Evolutionary conservation across 2,113 vertebrate genomes (phyloP).

Genomic region (Tychaedon coryphoeus): DNA sequence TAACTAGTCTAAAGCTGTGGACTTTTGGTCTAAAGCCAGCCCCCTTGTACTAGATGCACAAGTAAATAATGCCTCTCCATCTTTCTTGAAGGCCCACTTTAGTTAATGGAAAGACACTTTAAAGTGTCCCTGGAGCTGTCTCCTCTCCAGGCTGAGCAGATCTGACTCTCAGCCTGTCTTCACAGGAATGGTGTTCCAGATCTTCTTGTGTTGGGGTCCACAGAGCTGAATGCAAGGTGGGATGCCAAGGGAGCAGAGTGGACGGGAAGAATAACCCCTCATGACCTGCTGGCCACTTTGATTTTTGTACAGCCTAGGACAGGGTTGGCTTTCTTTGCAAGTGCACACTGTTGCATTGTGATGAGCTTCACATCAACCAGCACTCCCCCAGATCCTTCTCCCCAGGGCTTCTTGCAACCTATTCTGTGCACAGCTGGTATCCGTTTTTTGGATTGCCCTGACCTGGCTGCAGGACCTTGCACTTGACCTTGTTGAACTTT

Average conservation of each 20-base stretch:
- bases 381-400: not conserved
- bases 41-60: not conserved
- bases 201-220: not conserved
- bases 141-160: not conserved
- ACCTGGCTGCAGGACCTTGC: not conserved
- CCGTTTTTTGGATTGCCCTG: not conserved
- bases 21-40: not conserved
- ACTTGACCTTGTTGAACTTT: not conserved
- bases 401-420: not conserved
- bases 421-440: not conserved
- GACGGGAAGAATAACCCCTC: not conserved
- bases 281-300: not conserved
- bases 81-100: not conserved
- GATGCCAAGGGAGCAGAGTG: not conserved
- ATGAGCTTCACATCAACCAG: not conserved
- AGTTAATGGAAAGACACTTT: not conserved
- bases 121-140: not conserved
- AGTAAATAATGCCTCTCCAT: not conserved
- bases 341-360: not conserved
- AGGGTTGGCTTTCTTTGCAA: not conserved
- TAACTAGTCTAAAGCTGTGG: not conserved
- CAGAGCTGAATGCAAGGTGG: too few relatives aligned
- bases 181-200: not conserved
- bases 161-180: not conserved
- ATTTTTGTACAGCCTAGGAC: not conserved